Evolutionary conservation across 2,888 invertebrate species (phyloP).

Genomic region (Troilus luridus): DNA sequence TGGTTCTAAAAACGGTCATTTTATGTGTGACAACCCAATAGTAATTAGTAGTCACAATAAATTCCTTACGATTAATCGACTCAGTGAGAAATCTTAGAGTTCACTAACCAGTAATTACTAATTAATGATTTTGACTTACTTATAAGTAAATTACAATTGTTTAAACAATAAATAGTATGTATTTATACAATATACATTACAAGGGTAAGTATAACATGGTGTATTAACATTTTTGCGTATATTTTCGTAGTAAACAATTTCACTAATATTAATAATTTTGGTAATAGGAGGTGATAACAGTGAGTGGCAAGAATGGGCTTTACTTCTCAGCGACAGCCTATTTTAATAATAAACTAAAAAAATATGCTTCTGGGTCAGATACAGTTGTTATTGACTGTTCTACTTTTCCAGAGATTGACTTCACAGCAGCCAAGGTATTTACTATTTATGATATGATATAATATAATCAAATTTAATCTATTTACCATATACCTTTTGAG

Average conservation of each 20-base stretch:
- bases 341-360: constrained; percentile 73
- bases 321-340: constrained; percentile 81
- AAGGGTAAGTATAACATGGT: too few species aligned
- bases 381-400: constrained; percentile 78
- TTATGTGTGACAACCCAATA: too few species aligned
- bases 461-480: not conserved
- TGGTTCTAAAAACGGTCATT: too few species aligned
- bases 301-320: constrained; percentile 67
- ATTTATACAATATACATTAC: too few species aligned
- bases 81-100: too few species aligned
- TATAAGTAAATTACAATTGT: too few species aligned
- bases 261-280: not conserved
- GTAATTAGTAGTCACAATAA: too few species aligned
- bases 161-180: too few species aligned
- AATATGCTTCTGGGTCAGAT: constrained; percentile 71
- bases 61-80: too few species aligned
- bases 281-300: not conserved
- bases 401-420: constrained; percentile 78
- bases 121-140: too few species aligned
- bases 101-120: too few species aligned
- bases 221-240: too few species aligned
- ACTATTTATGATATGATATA: not conserved
- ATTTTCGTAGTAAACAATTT: constrained; percentile 14
- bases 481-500: not conserved
- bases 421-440: constrained; percentile 75